phyloP scores from a whole-genome alignment of 2,113 vertebrate genomes.

The Oncorhynchus masou region DNA sequence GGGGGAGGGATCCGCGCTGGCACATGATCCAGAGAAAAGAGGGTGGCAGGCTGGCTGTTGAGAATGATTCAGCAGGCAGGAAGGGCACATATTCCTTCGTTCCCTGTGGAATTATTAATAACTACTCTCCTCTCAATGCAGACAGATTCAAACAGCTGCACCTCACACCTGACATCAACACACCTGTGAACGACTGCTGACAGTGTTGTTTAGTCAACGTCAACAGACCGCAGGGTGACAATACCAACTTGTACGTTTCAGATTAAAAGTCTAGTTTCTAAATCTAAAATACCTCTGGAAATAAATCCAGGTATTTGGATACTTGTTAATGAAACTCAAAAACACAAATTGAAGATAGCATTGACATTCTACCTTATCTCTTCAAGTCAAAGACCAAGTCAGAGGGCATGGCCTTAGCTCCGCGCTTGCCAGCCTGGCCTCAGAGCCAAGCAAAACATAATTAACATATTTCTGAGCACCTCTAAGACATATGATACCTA shows the following conservation, averaged over 20 bases:
- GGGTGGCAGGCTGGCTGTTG: no score
- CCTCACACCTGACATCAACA: neutral
- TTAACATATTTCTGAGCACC: no score
- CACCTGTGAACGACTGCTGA: neutral
- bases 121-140: neutral
- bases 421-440: no score
- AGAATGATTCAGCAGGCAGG: neutral
- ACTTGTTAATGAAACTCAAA: neutral
- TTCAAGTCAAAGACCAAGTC: no score
- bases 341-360: no score
- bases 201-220: neutral
- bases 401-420: no score
- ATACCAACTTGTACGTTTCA: neutral
- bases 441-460: no score
- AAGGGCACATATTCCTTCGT: neutral
- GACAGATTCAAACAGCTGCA: neutral
- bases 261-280: neutral
- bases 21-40: conserved; percentile 2
- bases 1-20: neutral
- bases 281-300: neutral
- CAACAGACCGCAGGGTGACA: neutral
- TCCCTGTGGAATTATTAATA: conserved; percentile 3
- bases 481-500: no score
- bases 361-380: no score
- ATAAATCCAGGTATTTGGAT: neutral